Base-by-base conservation (phyloP, 1,140 invertebrate genomes). In the Zaprionus inermis region DNA sequence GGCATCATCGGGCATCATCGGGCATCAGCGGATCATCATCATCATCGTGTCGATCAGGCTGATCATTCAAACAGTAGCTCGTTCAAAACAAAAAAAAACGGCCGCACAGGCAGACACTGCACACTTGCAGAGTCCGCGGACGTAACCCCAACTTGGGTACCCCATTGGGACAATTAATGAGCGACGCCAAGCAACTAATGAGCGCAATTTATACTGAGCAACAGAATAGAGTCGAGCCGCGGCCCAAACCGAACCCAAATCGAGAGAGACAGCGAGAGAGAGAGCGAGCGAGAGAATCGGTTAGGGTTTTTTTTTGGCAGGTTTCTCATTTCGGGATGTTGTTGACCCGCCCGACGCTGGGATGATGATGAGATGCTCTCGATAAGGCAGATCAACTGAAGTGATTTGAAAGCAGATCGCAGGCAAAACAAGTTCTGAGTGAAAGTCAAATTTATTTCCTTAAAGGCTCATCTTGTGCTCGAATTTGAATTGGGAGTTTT, bases 121-220 rank as follows among this genome's bases (percentile, higher is more conserved):
- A 5, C 36, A 32, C 18, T 1, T 32, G 32, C 10, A n/a, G 36
- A 38, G 36, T 2, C 5, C 24, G 2, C 24, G 3, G 5, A 28
- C 24, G n/a, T 44, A 16, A 18, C 38, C 38, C 38, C 36, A 34
- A 24, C 22, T 57, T 59, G 59, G 74, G 78, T 82, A 79, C 66
- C 68, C 71, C 59, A 10, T 28, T 28, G 24, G 44, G 49, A 64
- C 78, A 85, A 84, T 84, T 85, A 84, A 84, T 85, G 81, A 64
- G 34, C 77, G 65, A 64, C 56, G 60, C 63, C 36, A 49, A 22
- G n/a, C 49, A 46, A 63, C 79, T 85, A 85, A 85, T 86, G 82
- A 85, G 78, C 58, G 32, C 71, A 68, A 81, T 78, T 81, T 71
- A 81, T 68, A 56, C 22, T 41, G n/a, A 38, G 28, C 24, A 12